Evolutionary conservation across 2,113 vertebrate genomes (phyloP).

Genomic region (Eudorcas thomsonii): DNA sequence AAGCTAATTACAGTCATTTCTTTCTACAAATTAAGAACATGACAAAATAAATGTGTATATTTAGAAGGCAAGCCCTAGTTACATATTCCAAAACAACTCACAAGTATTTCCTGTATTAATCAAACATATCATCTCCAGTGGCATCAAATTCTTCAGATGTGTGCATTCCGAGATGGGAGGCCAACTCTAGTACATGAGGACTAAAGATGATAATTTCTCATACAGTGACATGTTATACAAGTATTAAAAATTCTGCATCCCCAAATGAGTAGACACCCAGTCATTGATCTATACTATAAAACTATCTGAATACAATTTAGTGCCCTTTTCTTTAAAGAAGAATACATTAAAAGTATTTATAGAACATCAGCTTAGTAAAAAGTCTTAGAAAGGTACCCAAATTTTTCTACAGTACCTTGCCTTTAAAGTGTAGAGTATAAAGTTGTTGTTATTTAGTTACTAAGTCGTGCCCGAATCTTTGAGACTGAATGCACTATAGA

Average conservation of each 20-base stretch:
- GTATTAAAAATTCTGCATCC: background rate
- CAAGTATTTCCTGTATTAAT: background rate
- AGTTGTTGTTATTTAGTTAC: background rate
- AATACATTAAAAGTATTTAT: background rate
- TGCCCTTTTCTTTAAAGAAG: background rate
- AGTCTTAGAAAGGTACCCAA: background rate
- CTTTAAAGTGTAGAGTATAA: background rate
- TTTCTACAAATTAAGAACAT: slow-evolving; percentile 23
- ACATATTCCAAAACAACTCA: background rate
- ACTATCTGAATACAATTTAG: background rate
- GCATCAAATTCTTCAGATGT: background rate
- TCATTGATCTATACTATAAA: background rate
- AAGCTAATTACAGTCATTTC: background rate
- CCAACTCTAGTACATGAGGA: background rate
- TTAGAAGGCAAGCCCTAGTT: background rate
- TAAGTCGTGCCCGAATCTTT: background rate
- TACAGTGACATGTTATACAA: background rate
- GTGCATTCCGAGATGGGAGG: background rate
- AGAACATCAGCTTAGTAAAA: background rate
- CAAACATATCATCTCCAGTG: background rate
- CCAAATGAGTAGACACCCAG: background rate
- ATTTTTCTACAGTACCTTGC: background rate
- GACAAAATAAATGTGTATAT: background rate
- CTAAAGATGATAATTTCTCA: background rate
- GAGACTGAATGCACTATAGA: background rate